phyloP scores from a whole-genome alignment of 2,113 vertebrate genomes.

The Synodontis membranacea region DNA sequence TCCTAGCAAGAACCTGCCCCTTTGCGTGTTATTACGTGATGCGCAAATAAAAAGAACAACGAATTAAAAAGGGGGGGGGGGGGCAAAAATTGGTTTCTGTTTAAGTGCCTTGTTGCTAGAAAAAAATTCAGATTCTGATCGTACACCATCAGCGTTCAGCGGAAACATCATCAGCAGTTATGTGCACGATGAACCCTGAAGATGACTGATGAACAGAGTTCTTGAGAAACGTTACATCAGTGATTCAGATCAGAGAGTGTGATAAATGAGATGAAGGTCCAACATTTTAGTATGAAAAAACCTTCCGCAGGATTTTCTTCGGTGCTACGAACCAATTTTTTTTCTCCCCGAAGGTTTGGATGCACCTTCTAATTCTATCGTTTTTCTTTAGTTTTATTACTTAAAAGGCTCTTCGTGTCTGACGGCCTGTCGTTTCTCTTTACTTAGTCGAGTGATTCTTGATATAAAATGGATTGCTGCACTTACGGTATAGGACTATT shows the following conservation, averaged over 20 bases:
- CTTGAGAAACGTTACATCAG: neutral
- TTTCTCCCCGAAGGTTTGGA: too few species aligned
- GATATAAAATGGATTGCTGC: too few species aligned
- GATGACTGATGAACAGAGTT: neutral
- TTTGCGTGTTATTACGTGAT: neutral
- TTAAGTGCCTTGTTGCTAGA: neutral
- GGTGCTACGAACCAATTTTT: too few species aligned
- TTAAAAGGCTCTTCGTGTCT: too few species aligned
- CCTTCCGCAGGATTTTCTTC: neutral
- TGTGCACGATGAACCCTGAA: neutral
- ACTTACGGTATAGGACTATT: too few species aligned
- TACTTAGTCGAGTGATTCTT: too few species aligned
- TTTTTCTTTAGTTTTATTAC: too few species aligned
- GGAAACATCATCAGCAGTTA: neutral
- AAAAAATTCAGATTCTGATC: neutral
- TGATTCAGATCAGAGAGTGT: neutral
- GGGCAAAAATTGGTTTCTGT: neutral
- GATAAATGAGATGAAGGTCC: neutral
- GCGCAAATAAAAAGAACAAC: neutral
- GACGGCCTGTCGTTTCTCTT: too few species aligned
- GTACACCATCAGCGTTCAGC: neutral
- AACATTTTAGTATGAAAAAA: neutral
- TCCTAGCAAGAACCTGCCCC: neutral
- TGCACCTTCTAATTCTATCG: too few species aligned
- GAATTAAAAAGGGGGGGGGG: too few species aligned